Evolutionary conservation across 2,888 invertebrate genomes (phyloP), one percentile per base, ranked within the genome.

Genomic region (Tetranychus piercei): DNA sequence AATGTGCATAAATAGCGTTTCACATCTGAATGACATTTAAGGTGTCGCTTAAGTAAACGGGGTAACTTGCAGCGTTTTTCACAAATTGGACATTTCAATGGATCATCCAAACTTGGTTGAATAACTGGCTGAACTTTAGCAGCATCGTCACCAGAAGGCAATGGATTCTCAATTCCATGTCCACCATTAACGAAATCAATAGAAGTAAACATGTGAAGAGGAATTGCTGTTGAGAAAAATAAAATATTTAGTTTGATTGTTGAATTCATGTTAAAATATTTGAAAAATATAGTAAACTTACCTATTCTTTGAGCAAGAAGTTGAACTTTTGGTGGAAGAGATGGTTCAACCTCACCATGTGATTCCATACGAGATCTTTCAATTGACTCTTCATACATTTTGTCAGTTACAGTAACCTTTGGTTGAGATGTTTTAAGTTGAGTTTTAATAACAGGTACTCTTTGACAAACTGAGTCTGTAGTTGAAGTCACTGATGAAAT

Each of bases 11-110:
- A 87, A 84, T 97, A 99, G 80, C 97, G 87, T 83, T 99, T 99
- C 77, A 97, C 90, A 82, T 97, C 96, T 76, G 94, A 96, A 85
- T 99, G 99, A 84, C 97, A 97, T 85, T 97, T 99, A 89, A 97
- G 91, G 85, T 99, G 99, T 80, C 99, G 88, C 84, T 97, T 99
- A 75, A 99, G 87, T 77, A 99, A 87, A 83, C 99, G 89, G 83
- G 96, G 95, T 79, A 97, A 86, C 77, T 88, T 90, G 84, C 99
- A 99, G 79, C 89, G 88, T 84, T 99, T 96, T 80, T 92, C 91
- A 84, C 96, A 97, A 34, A 95, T 87, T 79, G 91, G 88, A 83
- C 95, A 96, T 76, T 90, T 87, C 76, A 87, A 87, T 76, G 88
- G 89, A 79, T 90, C 90, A 79, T 88, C 88, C 75, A 43, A 74